phyloP scores from a whole-genome alignment of 1,140 invertebrate genomes.

The Helicoverpa zea region DNA sequence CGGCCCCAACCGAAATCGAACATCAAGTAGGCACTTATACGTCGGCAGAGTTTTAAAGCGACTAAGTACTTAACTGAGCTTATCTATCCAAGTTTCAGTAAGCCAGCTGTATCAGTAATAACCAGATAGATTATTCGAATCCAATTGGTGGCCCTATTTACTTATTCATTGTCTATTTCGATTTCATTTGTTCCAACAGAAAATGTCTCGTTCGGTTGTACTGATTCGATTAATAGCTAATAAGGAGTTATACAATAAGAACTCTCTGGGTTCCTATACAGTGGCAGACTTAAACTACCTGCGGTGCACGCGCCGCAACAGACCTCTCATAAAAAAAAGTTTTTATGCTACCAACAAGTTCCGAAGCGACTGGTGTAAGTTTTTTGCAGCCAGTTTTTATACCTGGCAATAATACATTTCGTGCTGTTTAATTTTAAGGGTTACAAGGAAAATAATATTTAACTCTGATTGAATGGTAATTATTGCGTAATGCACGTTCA shows the following conservation, averaged over 20 bases:
- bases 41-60: constrained; percentile 41
- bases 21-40: constrained; percentile 43
- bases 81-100: constrained; percentile 44
- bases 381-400: constrained; percentile 38
- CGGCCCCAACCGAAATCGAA: constrained; percentile 55
- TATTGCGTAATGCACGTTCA: constrained; percentile 11
- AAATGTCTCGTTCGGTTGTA: constrained; percentile 1
- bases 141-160: constrained; percentile 33
- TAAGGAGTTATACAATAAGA: constrained; percentile 24
- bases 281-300: constrained; percentile 52
- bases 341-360: constrained; percentile 43
- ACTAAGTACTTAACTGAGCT: constrained; percentile 37
- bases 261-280: constrained; percentile 3
- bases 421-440: constrained; percentile 21
- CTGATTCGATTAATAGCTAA: constrained; percentile 22
- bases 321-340: constrained; percentile 29
- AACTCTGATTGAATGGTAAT: not conserved
- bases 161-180: constrained; percentile 43
- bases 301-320: constrained; percentile 50
- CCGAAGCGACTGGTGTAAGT: constrained; percentile 19
- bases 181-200: constrained; percentile 14
- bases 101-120: constrained; percentile 46
- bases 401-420: constrained; percentile 11
- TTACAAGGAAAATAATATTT: not conserved
- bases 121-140: constrained; percentile 45